phyloP scores from a whole-genome alignment of 2,888 invertebrate genomes.

The Protodeltote pygarga region DNA sequence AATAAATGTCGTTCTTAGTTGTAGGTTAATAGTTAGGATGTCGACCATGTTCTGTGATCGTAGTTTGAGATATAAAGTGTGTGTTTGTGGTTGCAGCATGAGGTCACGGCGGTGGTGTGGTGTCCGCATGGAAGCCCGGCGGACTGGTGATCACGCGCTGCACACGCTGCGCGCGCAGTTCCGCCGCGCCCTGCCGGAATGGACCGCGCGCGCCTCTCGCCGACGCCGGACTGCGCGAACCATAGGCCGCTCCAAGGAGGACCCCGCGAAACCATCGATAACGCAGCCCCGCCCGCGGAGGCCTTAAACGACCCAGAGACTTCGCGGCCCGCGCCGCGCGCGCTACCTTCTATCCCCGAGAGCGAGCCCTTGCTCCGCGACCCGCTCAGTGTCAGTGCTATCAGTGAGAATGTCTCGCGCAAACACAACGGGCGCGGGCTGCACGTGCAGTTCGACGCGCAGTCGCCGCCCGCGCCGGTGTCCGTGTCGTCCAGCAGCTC shows the following conservation, averaged over 20 bases:
- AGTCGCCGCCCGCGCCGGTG: conserved; percentile 75
- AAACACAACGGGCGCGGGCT: conserved; percentile 74
- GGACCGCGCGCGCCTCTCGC: conserved; percentile 79
- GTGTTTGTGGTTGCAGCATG: conserved; percentile 73
- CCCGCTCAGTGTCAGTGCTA: conserved; percentile 42
- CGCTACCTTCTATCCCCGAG: conserved; percentile 76
- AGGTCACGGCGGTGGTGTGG: conserved; percentile 82
- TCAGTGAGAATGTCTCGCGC: conserved; percentile 51
- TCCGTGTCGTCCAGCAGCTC: conserved; percentile 80
- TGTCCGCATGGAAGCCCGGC: conserved; percentile 84
- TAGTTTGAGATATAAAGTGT: no score
- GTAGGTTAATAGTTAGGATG: background rate
- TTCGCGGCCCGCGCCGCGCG: conserved; percentile 72
- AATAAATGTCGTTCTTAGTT: background rate
- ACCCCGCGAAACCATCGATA: conserved; percentile 75
- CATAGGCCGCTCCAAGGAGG: conserved; percentile 80
- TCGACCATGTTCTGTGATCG: no score
- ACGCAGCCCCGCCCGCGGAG: conserved; percentile 63
- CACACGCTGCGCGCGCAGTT: conserved; percentile 75
- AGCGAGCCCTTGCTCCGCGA: conserved; percentile 73
- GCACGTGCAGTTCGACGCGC: conserved; percentile 88
- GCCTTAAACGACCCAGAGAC: conserved; percentile 73
- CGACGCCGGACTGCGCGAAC: conserved; percentile 75
- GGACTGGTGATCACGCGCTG: conserved; percentile 78
- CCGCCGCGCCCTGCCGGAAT: conserved; percentile 77